These are phyloP conservation scores for Aphis gossypii DNA, from an alignment of 1,140 invertebrate genomes.

Conservation along the genomic window DNA sequence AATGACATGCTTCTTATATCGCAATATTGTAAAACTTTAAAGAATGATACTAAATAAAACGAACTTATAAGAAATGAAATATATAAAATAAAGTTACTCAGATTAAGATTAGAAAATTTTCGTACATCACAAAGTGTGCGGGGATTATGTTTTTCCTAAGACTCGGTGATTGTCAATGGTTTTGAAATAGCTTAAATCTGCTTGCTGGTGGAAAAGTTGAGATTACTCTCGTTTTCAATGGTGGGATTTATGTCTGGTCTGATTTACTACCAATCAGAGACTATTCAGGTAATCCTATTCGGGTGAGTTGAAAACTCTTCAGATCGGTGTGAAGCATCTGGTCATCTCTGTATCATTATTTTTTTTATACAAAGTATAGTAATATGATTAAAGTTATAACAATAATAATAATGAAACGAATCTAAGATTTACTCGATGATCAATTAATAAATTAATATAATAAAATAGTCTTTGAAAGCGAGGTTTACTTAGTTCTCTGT, in stretches of 20 bases:
- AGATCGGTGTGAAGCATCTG: not conserved
- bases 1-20: not conserved
- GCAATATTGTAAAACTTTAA: not conserved
- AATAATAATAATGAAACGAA: not conserved
- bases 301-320: not conserved
- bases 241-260: not conserved
- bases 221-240: slow-evolving; percentile 14
- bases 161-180: not conserved
- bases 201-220: not conserved
- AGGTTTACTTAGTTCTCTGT: not conserved
- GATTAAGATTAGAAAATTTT: not conserved
- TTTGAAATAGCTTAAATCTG: slow-evolving; percentile 8
- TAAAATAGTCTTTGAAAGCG: not conserved
- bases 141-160: not conserved
- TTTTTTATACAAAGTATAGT: not conserved
- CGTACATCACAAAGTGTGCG: not conserved
- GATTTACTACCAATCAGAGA: not conserved
- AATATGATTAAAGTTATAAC: not conserved
- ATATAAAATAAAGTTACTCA: not conserved
- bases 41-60: not conserved
- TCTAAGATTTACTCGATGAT: not conserved
- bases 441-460: not conserved
- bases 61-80: not conserved
- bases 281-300: slow-evolving; percentile 21
- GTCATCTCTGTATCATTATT: not conserved